Evolutionary conservation across 37 sponge, comb jelly and placozoan genomes (phyloP), one percentile per base, ranked within the genome.

Genomic region (Haliclona indistincta): DNA sequence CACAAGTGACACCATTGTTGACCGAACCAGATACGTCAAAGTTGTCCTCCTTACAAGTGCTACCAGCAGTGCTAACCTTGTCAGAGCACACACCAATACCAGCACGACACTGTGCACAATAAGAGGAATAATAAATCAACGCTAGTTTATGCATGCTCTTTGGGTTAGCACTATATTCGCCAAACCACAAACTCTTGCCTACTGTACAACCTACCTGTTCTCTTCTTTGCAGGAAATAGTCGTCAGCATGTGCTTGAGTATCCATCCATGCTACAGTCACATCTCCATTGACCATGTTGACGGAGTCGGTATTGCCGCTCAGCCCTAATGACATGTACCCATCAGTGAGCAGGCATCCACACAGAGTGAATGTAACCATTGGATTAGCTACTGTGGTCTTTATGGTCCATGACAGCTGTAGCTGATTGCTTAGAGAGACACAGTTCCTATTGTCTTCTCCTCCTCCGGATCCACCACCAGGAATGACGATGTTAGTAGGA

Each of bases 301-400:
- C n/a, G n/a, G n/a, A n/a, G n/a, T 72, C 17, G 37, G 20, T 20
- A 34, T 49, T 65, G 5, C 84, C 88, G 58, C 88, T 88, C 56
- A 88, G 53, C 28, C 88, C 88, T 82, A 88, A 88, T 5, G 77
- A 84, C 72, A 88, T 76, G 66, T 81, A 88, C 42, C 64, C 77
- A 54, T 47, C 70, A 25, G 43, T 26, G 53, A 10, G 32, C 30
- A 60, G 32, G 33, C 62, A 60, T 34, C 62, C 62, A 60, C 62
- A 60, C 3, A 60, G 62, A 13, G 62, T 60, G 33, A 11, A 60
- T 11, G 25, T 60, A 29, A 60, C 62, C 33, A 32, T 22, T 29
- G 62, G 30, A 17, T 60, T 60, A n/a, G n/a, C n/a, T n/a, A n/a
- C n/a, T n/a, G n/a, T n/a, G n/a, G n/a, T n/a, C n/a, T n/a, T n/a